These are phyloP conservation scores for Acrossocheilus fasciatus DNA, from an alignment of 2,797 vertebrate genomes.

Conservation along the genomic window DNA sequence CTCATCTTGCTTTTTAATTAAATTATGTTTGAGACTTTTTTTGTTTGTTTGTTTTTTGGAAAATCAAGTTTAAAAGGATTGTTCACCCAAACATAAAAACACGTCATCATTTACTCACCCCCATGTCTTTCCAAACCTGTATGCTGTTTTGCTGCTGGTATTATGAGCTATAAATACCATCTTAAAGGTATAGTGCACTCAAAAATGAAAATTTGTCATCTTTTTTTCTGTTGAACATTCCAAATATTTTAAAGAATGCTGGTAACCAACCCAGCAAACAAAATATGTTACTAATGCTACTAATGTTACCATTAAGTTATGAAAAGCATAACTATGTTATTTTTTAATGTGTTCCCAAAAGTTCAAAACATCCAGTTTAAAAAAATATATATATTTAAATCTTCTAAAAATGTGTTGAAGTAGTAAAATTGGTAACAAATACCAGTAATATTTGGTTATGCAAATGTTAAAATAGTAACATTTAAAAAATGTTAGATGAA, in stretches of 20 bases:
- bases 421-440: neutral
- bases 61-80: neutral
- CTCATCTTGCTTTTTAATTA: neutral
- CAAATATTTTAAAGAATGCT: neutral
- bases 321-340: no score
- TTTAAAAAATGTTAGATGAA: no score
- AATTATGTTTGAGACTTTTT: neutral
- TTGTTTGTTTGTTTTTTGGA: neutral
- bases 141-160: neutral
- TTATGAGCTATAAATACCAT: neutral
- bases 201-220: neutral
- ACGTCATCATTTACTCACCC: no score
- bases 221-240: neutral
- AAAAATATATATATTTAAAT: no score
- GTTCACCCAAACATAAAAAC: no score
- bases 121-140: neutral
- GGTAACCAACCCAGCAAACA: neutral
- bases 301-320: no score
- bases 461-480: neutral
- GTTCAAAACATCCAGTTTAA: no score
- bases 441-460: neutral
- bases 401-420: no score
- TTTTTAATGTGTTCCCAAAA: no score
- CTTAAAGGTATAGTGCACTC: neutral
- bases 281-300: neutral